Base-by-base conservation (phyloP, 2,888 invertebrate species). In the Ophion costatus region DNA sequence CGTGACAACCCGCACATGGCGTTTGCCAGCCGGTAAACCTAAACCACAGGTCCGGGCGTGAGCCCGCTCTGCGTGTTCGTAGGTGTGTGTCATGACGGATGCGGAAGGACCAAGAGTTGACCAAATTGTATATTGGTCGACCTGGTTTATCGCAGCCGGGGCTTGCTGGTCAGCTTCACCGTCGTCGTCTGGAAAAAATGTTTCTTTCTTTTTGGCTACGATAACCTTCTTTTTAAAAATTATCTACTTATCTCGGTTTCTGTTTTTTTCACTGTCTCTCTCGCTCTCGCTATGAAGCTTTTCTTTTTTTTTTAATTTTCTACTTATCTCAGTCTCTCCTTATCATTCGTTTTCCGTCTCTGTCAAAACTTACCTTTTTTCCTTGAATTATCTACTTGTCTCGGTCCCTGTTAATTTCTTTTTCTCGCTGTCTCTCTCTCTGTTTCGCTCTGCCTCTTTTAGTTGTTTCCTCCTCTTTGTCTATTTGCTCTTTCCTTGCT, bases 101-200 rank as follows among this genome's bases (percentile, higher is more conserved):
- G 57, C 76, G 69, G 76, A 51, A 67, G 45, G 77, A 69, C 61
- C 80, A 57, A 63, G 77, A 77, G 74, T 64, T 45, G 80, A 74
- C 74, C 85, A 80, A 82, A 64, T 75, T 77, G 76, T 77, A 82
- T 85, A 80, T 85, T 74, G 82, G 85, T 82, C 80, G 74, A 82
- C 85, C 76, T 82, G 80, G 69, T 80, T 67, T 76, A 38, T 85
- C 80, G 57, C 82, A 85, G 80, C 80, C 80, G 76, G 61, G 71
- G 71, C 75, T 45, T 64, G 63, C 75, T 59, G 78, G 85, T 82
- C 76, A 69, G 69, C 75, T 57, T 57, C 76, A 66, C 76, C 73
- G 56, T 71, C 38, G 33, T 51, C 59, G 24, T 69, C 59, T 42
- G 17, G 51, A 66, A 61, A 56, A n/a, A n/a, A 51, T 64, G 5